Percentiles rank a stretch among this genome's conserved stretches.
Evolutionary conservation across 2,888 invertebrate genomes (phyloP).

Genomic region (Neocrepidodera transversa): DNA sequence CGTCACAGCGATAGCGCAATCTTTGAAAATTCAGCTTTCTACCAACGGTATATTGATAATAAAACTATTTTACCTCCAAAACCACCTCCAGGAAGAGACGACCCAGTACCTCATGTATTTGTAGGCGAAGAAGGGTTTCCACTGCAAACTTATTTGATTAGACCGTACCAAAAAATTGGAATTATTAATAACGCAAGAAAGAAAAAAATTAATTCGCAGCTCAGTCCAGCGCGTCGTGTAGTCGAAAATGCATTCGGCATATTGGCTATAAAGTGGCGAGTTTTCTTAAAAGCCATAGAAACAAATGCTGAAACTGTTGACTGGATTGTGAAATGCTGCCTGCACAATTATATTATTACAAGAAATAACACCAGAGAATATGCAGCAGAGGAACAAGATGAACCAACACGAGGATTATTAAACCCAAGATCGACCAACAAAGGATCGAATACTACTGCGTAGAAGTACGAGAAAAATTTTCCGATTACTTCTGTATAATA

Average conservation of each 20-base stretch:
- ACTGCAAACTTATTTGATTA: constrained; percentile 20
- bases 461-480: no score
- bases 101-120: constrained; percentile 12
- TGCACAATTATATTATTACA: not conserved
- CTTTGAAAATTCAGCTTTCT: constrained; percentile 23
- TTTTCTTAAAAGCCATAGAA: not conserved
- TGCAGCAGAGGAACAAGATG: not conserved
- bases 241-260: not conserved
- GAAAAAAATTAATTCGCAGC: constrained; percentile 2
- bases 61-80: constrained; percentile 8
- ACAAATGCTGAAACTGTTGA: not conserved
- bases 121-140: constrained; percentile 18
- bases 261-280: constrained; percentile 2
- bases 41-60: constrained; percentile 9
- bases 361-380: not conserved
- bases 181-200: constrained; percentile 10
- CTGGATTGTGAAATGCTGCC: constrained; percentile 3
- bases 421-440: no score
- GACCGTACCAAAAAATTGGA: constrained; percentile 10
- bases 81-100: constrained; percentile 8
- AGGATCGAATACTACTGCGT: no score
- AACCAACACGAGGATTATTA: not conserved
- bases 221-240: not conserved
- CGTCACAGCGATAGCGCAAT: constrained; percentile 17
- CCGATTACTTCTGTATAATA: no score